These are phyloP conservation scores for Chelidonichthys spinosus DNA, from an alignment of 2,797 vertebrate species.

Conservation along the genomic window DNA sequence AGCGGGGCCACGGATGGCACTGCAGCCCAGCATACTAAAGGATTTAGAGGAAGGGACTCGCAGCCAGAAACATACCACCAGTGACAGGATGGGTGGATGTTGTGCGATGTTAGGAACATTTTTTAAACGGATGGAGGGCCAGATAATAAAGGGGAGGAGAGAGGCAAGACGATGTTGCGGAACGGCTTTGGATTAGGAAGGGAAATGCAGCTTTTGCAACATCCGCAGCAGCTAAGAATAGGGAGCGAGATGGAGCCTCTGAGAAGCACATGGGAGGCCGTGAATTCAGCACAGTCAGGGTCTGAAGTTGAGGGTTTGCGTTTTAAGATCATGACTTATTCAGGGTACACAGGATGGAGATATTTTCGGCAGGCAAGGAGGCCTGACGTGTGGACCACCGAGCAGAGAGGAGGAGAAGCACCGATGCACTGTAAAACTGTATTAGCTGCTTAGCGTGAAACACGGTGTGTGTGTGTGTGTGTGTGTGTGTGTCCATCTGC, in stretches of 20 bases:
- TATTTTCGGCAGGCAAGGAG: constrained; percentile 58
- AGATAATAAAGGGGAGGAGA: constrained; percentile 39
- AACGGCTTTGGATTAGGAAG: constrained; percentile 28
- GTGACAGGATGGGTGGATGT: constrained; percentile 27
- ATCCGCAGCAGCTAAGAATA: constrained; percentile 3
- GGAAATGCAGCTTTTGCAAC: constrained; percentile 7
- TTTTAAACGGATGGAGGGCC: constrained; percentile 22
- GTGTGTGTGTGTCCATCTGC: not conserved
- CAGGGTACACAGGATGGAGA: constrained; percentile 43
- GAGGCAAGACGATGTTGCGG: constrained; percentile 30
- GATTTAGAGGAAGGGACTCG: constrained; percentile 37
- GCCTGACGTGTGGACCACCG: constrained; percentile 22
- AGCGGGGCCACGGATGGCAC: constrained; percentile 50
- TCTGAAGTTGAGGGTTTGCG: constrained; percentile 14
- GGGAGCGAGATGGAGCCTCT: not conserved
- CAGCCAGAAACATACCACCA: constrained; percentile 20
- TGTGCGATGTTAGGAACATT: constrained; percentile 44
- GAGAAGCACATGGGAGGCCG: not conserved
- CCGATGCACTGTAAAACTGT: constrained; percentile 24
- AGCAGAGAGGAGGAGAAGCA: constrained; percentile 40
- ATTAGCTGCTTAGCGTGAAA: constrained; percentile 9
- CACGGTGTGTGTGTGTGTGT: not conserved
- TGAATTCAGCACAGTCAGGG: constrained; percentile 18
- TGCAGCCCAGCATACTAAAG: constrained; percentile 53
- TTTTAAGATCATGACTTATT: constrained; percentile 67